Base-by-base conservation (phyloP, 2,797 vertebrate species). In the Nothura maculosa region DNA sequence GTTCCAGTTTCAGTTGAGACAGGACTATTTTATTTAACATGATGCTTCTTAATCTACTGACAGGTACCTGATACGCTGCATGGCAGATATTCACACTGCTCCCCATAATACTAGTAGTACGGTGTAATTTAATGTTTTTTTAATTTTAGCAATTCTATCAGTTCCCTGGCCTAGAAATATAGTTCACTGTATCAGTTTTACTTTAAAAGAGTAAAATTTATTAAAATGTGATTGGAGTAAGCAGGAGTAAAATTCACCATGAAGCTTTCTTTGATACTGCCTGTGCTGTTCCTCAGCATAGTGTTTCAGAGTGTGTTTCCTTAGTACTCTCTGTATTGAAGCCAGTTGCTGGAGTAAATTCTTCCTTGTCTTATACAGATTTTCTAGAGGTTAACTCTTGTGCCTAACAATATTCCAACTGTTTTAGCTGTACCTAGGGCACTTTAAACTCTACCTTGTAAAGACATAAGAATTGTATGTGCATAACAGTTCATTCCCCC, bases 41-140 rank as follows among this genome's bases (percentile, higher is more conserved):
- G 40, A 40, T 86, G 84, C 30, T 92, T 91, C 81, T 94, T 69
- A 90, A 85, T 91, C 69, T 74, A 91, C 75, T 62, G 45, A 25
- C 57, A 80, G 14, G 63, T 27, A 89, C 66, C 47, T 73, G 74
- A 81, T 85, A 77, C 7, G 28, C 87, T 81, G 84, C 89, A 80
- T 58, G 48, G 64, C 87, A 82, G 55, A 48, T 80, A 85, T 9
- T 92, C 64, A 81, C 77, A 54, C 55, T 60, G 42, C 60, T 79
- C 54, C 40, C 32, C 64, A 85, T 52, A 75, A 78, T 54, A 57
- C 38, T 61, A 67, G 76, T 36, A 85, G 55, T 54, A 74, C 21
- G 8, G 17, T 42, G 14, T 70, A 67, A 86, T 70, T 80, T 43
- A 8, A 67, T 52, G 27, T 54, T 52, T 28, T 52, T 52, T 52